Conservation (phyloP, 2,888 invertebrate species). For the Heterodera filipjevi region DNA sequence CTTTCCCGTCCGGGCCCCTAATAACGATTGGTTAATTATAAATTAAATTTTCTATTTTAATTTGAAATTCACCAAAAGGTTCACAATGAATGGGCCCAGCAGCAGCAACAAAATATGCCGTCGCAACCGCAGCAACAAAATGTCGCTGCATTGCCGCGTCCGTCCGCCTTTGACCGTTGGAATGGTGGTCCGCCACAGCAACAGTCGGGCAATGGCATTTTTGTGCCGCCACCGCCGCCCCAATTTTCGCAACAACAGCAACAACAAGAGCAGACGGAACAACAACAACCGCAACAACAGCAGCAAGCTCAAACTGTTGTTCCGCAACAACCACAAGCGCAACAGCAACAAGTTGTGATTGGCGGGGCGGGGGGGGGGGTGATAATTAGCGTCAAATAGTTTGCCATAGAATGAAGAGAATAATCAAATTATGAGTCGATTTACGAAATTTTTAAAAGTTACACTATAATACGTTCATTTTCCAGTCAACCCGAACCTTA, state of each 20-base stretch:
- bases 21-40: no score
- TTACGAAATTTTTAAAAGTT: no score
- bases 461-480: no score
- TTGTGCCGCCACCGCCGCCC: conserved; percentile 1
- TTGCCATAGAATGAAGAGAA: no score
- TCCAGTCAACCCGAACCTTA: no score
- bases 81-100: conserved; percentile 25
- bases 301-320: not conserved
- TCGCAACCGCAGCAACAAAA: not conserved
- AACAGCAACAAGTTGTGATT: conserved; percentile 18
- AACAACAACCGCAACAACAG: conserved; percentile 1
- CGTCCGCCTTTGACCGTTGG: conserved; percentile 35
- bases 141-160: conserved; percentile 27
- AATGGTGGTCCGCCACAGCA: conserved; percentile 10
- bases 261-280: not conserved
- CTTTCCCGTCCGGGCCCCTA: no score
- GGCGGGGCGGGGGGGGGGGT: not conserved
- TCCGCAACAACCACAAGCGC: not conserved
- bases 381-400: no score
- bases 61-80: no score
- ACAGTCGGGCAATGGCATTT: not conserved
- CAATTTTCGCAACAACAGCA: conserved; percentile 13
- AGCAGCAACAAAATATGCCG: conserved; percentile 22
- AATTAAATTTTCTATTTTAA: no score
- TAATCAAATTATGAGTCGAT: no score